phyloP scores from a whole-genome alignment of 1,140 invertebrate species.

The Pseudomyrmex concolor region DNA sequence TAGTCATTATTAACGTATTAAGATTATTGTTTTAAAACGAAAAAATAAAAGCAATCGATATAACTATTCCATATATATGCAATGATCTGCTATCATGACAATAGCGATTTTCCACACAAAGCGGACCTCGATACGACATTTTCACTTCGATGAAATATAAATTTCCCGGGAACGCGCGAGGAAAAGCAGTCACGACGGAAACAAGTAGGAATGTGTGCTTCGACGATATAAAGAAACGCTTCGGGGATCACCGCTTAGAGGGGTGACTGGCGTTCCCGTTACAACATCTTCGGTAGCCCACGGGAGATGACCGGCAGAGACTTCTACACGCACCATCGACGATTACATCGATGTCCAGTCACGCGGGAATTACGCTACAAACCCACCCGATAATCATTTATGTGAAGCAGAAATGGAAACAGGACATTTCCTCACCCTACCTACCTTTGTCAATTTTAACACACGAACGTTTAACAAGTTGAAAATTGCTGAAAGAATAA shows the following conservation, averaged over 20 bases:
- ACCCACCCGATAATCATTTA: constrained; percentile 63
- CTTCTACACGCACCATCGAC: constrained; percentile 65
- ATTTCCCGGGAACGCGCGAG: constrained; percentile 61
- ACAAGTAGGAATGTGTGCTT: constrained; percentile 21
- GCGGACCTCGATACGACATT: constrained; percentile 14
- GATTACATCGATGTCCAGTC: constrained; percentile 66
- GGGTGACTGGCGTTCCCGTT: constrained; percentile 53
- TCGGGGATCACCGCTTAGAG: constrained; percentile 64
- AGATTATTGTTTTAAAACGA: too few species aligned
- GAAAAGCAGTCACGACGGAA: background rate
- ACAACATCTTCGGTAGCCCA: constrained; percentile 64
- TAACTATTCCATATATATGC: too few species aligned
- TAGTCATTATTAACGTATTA: too few species aligned
- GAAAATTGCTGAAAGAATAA: constrained; percentile 25
- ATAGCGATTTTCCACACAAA: background rate
- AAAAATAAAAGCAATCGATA: too few species aligned
- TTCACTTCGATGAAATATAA: constrained; percentile 74
- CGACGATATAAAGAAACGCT: constrained; percentile 72
- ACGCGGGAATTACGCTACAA: constrained; percentile 66
- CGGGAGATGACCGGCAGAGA: constrained; percentile 67
- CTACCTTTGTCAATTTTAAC: background rate
- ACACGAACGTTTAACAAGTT: background rate
- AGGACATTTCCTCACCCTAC: background rate
- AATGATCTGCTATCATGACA: too few species aligned
- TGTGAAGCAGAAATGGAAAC: constrained; percentile 50